Conservation (phyloP, 2,888 invertebrate species). For the Heteromurus nitidus region DNA sequence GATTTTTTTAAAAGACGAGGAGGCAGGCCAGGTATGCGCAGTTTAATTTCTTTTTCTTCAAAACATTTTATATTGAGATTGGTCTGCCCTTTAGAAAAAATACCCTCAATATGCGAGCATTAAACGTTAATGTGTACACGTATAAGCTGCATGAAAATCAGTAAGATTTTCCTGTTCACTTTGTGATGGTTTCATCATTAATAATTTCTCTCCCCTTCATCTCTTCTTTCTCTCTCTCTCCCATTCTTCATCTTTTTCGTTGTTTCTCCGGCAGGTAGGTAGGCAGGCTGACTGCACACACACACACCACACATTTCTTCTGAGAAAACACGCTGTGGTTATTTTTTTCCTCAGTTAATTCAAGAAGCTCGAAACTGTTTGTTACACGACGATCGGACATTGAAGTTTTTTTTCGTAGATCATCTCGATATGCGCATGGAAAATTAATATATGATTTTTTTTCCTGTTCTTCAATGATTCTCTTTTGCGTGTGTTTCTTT, state of each 20-base stretch:
- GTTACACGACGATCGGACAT: no score
- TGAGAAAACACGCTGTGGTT: no score
- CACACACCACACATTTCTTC: slow-evolving; percentile 14
- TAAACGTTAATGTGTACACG: not conserved
- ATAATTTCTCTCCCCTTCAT: slow-evolving; percentile 35
- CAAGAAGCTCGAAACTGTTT: slow-evolving; percentile 67
- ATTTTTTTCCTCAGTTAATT: slow-evolving; percentile 58
- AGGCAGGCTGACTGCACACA: not conserved
- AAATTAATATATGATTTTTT: not conserved
- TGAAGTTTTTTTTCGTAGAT: slow-evolving; percentile 42
- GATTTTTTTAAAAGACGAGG: no score
- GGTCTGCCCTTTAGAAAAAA: not conserved
- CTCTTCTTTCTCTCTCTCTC: no score
- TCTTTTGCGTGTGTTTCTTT: slow-evolving; percentile 21
- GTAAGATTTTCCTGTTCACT: no score
- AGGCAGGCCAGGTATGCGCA: no score
- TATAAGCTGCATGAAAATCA: no score
- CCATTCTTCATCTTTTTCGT: slow-evolving; percentile 34
- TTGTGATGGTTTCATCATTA: slow-evolving; percentile 45
- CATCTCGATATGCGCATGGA: not conserved
- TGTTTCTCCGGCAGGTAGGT: slow-evolving; percentile 13
- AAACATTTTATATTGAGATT: not conserved
- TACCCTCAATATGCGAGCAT: not conserved
- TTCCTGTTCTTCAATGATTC: not conserved
- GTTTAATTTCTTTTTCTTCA: no score